Percentiles rank a stretch among this genome's conserved stretches.
Conservation (phyloP, 2,113 vertebrate species). For the Rhea pennata region DNA sequence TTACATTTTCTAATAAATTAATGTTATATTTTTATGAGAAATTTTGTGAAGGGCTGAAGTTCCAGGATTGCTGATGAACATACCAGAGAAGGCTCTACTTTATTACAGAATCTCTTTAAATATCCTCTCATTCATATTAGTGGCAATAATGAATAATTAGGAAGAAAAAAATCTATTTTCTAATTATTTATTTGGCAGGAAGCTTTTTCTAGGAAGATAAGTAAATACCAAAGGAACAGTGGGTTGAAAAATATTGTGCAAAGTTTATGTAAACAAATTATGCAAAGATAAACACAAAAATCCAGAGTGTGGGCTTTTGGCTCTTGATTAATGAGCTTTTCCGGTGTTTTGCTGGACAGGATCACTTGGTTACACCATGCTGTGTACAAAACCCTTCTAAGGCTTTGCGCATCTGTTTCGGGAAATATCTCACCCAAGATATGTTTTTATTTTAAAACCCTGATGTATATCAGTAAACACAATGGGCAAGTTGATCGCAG, state of each 20-base stretch:
- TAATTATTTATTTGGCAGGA: conserved; percentile 54
- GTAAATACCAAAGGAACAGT: conserved; percentile 43
- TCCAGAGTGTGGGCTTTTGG: conserved; percentile 3
- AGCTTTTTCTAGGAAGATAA: conserved; percentile 49
- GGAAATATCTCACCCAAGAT: conserved; percentile 35
- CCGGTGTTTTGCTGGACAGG: conserved; percentile 31
- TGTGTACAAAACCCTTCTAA: conserved; percentile 6
- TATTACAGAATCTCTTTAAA: not conserved
- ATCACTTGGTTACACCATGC: not conserved
- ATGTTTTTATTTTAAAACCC: conserved; percentile 51
- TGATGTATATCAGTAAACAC: conserved; percentile 39
- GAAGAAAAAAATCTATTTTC: conserved; percentile 22
- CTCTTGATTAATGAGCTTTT: conserved; percentile 48
- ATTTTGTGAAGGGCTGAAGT: not conserved
- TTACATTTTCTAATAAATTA: not conserved
- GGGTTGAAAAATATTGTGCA: conserved; percentile 55
- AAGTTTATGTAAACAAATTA: conserved; percentile 61
- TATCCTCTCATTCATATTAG: not conserved
- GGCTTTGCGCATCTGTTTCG: conserved; percentile 49
- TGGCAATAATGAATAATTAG: conserved; percentile 46
- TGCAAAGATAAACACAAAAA: conserved; percentile 35
- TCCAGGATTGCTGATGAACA: not conserved
- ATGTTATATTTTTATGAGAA: not conserved
- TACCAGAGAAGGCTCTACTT: not conserved
- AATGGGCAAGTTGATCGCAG: not conserved